Conservation (phyloP, 2,113 vertebrate genomes). For the Arvicanthis niloticus region DNA sequence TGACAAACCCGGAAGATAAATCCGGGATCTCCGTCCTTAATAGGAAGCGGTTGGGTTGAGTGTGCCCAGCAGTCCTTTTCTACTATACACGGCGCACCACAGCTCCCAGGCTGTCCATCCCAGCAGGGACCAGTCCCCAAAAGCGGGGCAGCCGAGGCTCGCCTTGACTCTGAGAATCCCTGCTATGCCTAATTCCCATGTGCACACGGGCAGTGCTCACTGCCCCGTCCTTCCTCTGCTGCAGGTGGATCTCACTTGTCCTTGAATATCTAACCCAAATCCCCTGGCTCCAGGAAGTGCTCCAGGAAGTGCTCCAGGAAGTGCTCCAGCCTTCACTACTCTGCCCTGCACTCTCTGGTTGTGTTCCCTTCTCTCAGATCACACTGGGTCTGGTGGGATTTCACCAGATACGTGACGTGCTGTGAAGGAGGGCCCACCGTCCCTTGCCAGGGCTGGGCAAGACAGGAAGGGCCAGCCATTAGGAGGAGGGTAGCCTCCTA, state of each 20-base stretch:
- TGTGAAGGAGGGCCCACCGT: not conserved
- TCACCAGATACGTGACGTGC: not conserved
- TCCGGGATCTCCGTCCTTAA: not conserved
- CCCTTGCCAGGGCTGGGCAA: not conserved
- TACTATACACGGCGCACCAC: not conserved
- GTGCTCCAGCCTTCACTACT: not conserved
- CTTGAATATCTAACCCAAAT: constrained; percentile 23
- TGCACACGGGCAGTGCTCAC: not conserved
- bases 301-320: not conserved
- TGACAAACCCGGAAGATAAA: not conserved
- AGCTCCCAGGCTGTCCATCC: not conserved
- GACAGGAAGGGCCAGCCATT: not conserved
- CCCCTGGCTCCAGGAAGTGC: not conserved
- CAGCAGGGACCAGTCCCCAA: not conserved
- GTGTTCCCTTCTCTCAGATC: not conserved
- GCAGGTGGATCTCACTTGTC: not conserved
- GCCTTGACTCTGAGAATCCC: not conserved
- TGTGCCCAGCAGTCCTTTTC: not conserved
- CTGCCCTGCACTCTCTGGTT: not conserved
- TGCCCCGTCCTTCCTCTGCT: not conserved
- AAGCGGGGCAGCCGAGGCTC: not conserved
- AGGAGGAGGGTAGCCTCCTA: not conserved
- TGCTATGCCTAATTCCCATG: not conserved
- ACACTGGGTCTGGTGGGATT: not conserved
- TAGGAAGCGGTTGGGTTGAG: not conserved